These are phyloP conservation scores for Trichomycterus rosablanca DNA, from an alignment of 2,113 vertebrate genomes.

Conservation along the genomic window DNA sequence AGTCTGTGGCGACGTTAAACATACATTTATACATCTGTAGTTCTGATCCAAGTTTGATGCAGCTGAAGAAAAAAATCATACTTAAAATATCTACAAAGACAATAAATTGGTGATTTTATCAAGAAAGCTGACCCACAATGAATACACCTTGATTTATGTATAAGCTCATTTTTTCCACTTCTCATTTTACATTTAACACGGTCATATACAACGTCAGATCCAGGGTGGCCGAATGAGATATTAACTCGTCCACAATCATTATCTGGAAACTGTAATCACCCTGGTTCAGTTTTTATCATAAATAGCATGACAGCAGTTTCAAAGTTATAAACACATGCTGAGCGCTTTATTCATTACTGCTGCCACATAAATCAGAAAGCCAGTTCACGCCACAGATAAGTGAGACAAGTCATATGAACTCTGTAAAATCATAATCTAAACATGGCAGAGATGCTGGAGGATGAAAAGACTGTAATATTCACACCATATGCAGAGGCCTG, in stretches of 20 bases:
- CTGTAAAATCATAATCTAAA: slow-evolving; percentile 43
- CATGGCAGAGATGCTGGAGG: slow-evolving; percentile 32
- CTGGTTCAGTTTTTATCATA: slow-evolving; percentile 19
- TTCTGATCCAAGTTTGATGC: no score
- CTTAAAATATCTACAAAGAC: no score
- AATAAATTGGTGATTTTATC: no score
- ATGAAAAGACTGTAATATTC: slow-evolving; percentile 43
- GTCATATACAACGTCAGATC: background rate
- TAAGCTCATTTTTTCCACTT: no score
- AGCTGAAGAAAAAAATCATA: no score
- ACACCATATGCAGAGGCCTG: slow-evolving; percentile 37
- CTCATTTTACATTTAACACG: background rate
- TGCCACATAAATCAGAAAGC: slow-evolving; percentile 31
- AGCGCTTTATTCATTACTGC: slow-evolving; percentile 23
- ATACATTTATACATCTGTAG: no score
- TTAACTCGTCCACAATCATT: slow-evolving; percentile 11
- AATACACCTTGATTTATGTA: no score
- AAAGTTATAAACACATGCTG: slow-evolving; percentile 37
- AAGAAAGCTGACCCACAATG: no score
- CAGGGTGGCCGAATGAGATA: slow-evolving; percentile 13
- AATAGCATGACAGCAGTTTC: slow-evolving; percentile 25
- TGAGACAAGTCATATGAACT: slow-evolving; percentile 36
- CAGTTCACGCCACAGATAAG: slow-evolving; percentile 30
- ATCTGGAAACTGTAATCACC: slow-evolving; percentile 14
- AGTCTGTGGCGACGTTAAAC: no score